Conservation (phyloP, 92 coral and sea anemone genomes). For the Heliopora coerulea region DNA sequence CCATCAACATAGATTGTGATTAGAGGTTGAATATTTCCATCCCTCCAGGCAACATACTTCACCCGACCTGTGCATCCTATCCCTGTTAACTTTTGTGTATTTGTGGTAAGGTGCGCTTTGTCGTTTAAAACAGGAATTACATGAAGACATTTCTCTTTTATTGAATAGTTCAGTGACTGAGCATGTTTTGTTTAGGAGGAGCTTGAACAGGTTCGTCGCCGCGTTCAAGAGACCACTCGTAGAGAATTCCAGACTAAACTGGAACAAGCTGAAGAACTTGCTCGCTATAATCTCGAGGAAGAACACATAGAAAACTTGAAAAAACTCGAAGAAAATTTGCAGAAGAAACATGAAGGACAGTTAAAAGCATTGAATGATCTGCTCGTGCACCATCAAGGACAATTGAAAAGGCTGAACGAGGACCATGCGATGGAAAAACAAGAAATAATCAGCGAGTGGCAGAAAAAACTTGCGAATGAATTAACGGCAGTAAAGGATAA, state of each 20-base stretch:
- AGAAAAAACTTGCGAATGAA: constrained; percentile 65
- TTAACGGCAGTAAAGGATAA: constrained; percentile 69
- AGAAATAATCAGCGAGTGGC: constrained; percentile 56
- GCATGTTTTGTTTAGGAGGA: constrained; percentile 19
- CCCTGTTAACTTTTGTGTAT: too few relatives aligned
- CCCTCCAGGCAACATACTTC: too few relatives aligned
- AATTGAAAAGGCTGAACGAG: constrained; percentile 57
- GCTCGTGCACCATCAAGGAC: constrained; percentile 75
- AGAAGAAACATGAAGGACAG: constrained; percentile 82
- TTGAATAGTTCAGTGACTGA: too few relatives aligned
- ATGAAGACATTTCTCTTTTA: too few relatives aligned
- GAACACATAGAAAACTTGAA: constrained; percentile 89
- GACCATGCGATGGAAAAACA: constrained; percentile 54
- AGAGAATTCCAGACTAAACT: constrained; percentile 77
- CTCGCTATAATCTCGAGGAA: constrained; percentile 83
- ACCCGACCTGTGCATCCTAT: too few relatives aligned
- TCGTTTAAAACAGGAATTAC: too few relatives aligned
- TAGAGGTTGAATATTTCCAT: too few relatives aligned
- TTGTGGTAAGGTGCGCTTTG: too few relatives aligned
- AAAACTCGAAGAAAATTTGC: constrained; percentile 78
- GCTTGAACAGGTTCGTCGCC: neutral
- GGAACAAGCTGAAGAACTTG: constrained; percentile 88
- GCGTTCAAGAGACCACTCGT: neutral
- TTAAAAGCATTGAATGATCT: constrained; percentile 72
- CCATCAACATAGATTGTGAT: too few relatives aligned